Percentiles rank a stretch among this genome's conserved stretches.
Conservation (phyloP, 1,140 invertebrate species). For the Samia ricini region DNA sequence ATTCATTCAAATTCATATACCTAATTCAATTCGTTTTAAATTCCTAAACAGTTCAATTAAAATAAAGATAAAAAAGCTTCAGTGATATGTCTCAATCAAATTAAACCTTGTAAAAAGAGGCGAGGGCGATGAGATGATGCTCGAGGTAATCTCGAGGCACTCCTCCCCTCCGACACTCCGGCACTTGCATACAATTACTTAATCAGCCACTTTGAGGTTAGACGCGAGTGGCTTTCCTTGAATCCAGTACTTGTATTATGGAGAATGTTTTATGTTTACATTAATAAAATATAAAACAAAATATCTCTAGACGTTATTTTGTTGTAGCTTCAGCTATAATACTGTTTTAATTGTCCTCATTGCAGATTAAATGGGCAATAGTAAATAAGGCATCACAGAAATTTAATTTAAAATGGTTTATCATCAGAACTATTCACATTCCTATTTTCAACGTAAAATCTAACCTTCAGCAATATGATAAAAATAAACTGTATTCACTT, state of each 20-base stretch:
- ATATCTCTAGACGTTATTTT: no score
- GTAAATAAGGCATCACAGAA: no score
- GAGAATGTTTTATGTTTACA: not conserved
- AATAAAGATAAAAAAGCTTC: not conserved
- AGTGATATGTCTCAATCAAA: not conserved
- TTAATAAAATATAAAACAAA: not conserved
- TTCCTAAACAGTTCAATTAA: not conserved
- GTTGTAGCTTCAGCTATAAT: no score
- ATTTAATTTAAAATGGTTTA: no score
- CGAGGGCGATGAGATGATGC: not conserved
- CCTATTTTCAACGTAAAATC: no score
- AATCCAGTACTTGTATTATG: not conserved
- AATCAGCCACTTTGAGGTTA: not conserved
- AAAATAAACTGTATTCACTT: no score
- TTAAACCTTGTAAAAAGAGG: not conserved
- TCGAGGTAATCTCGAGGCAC: not conserved
- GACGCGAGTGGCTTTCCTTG: not conserved
- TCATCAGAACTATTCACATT: no score
- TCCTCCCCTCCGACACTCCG: not conserved
- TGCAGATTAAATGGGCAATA: no score
- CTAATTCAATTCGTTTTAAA: not conserved
- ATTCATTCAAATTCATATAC: not conserved
- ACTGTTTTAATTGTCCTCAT: no score
- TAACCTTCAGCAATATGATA: no score
- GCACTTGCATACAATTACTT: slow-evolving; percentile 1